Conservation (phyloP, 2,888 invertebrate genomes). For the Campoletis raptor region DNA sequence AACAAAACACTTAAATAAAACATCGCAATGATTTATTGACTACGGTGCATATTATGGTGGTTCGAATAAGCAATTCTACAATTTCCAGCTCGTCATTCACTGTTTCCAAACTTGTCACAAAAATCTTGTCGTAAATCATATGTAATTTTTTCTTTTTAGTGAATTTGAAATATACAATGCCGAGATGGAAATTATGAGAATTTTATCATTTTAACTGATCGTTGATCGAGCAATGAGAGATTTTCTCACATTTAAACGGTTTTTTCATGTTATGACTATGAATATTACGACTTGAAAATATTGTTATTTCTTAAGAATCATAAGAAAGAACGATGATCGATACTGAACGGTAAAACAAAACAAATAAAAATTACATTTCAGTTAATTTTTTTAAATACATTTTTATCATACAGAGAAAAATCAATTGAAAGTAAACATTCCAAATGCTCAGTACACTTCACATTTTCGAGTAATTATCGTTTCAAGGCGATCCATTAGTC, state of each 20-base stretch:
- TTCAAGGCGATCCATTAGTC: background rate
- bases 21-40: slow-evolving; percentile 59
- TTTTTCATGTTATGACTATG: background rate
- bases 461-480: background rate
- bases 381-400: background rate
- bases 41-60: slow-evolving; percentile 47
- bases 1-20: slow-evolving; percentile 54
- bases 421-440: background rate
- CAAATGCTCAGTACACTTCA: background rate
- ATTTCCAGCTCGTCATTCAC: background rate
- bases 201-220: background rate
- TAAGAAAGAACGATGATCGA: background rate
- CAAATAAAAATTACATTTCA: background rate
- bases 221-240: background rate
- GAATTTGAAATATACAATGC: background rate
- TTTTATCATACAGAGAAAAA: background rate
- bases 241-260: background rate
- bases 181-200: background rate
- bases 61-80: background rate
- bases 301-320: background rate
- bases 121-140: background rate
- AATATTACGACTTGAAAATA: no score
- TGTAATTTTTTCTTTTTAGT: background rate
- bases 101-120: background rate
- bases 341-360: no score